Percentiles rank a stretch among this genome's conserved stretches.
phyloP scores from a whole-genome alignment of 2,113 vertebrate species.

The Psephotus haematonotus region DNA sequence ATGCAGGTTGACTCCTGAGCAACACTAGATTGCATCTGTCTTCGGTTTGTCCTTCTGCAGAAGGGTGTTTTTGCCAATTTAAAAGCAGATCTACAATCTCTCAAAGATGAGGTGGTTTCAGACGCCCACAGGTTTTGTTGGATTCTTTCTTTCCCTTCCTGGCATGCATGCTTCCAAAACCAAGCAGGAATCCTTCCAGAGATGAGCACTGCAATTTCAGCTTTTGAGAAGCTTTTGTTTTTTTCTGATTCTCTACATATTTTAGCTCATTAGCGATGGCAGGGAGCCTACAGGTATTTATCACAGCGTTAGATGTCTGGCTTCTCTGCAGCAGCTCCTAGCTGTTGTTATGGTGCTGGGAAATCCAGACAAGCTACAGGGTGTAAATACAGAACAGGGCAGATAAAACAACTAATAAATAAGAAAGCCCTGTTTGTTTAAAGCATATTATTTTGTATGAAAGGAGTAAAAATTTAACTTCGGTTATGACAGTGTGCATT shows the following conservation, averaged over 20 bases:
- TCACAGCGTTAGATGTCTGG: neutral
- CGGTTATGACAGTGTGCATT: neutral
- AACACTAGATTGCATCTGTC: rapidly evolving
- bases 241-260: neutral
- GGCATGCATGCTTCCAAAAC: neutral
- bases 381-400: neutral
- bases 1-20: neutral
- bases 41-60: neutral
- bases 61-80: slow-evolving; percentile 17
- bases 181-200: slow-evolving; percentile 24
- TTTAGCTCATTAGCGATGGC: neutral
- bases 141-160: neutral
- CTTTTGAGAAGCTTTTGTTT: neutral
- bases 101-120: slow-evolving; percentile 40
- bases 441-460: rapidly evolving
- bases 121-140: neutral
- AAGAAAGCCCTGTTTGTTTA: neutral
- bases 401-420: neutral
- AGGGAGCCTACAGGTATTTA: slow-evolving; percentile 8
- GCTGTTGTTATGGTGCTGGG: neutral
- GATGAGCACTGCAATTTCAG: neutral
- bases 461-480: neutral
- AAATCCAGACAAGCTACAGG: neutral
- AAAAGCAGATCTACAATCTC: neutral
- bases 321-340: neutral